Evolutionary conservation across 2,113 vertebrate species (phyloP), one percentile per base, ranked within the genome.

Genomic region (Phoenicopterus ruber): DNA sequence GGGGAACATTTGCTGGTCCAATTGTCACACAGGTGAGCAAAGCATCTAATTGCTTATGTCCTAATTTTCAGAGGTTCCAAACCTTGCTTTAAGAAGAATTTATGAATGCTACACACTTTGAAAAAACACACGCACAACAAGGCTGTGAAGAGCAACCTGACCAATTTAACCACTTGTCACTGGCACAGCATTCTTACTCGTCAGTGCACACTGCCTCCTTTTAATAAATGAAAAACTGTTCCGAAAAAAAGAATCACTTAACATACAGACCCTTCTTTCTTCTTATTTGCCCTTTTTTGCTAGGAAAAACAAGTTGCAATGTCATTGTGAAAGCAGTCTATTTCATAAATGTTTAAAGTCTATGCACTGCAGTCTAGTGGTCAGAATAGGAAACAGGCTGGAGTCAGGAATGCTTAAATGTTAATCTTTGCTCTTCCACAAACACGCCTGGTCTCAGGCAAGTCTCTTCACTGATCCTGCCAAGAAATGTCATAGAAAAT

Each of bases 341-440:
- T 65, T 78, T 85, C 57, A 66, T 36, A 73, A 69, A 80, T 3
- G 21, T 88, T 80, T 70, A 2, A 78, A 96, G 85, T 36, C 79
- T 86, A 81, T 46, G 71, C 59, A 94, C 88, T 96, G 96, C 94
- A 94, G 88, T 76, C 94, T 97, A 97, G 97, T 59, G 94, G 97
- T 59, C 66, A 93, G 74, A 95, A 91, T 9, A 85, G 42, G 61
- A 91, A 95, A 85, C 32, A 74, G 73, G 17, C 86, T 79, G 57
- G 36, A 94, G 52, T 47, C 49, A 80, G 58, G 59, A 94, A 91
- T 34, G 76, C 42, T 84, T 84, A 81, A 91, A 79, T 18, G n/a
- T 40, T 93, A 54, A 81, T 76, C 84, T 73, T 77, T 67, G 71
- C 74, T 76, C 83, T 92, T 96, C 49, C 54, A 96, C 42, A 93